Evolutionary conservation across 2,797 vertebrate species (phyloP), one percentile per base, ranked within the genome.

Genomic region (Setipinna tenuifilis): DNA sequence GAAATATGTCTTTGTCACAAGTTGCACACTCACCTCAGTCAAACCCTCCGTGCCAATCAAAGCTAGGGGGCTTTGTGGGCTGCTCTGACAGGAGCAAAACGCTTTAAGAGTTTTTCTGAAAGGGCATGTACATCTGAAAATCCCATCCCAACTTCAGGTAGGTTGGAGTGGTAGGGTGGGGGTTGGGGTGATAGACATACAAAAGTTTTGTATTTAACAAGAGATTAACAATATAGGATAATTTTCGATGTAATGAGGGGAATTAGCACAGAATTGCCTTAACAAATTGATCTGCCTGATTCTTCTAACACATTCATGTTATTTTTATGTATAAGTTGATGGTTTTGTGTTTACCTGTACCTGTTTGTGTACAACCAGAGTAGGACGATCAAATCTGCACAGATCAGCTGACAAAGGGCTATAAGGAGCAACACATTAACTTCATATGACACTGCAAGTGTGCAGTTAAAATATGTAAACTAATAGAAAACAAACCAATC

Each of bases 41-140:
- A 71, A 85, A 83, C 59, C 46, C 61, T 46, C 58, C 59, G 59
- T 50, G 82, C 31, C 86, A 86, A 19, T 90, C 91, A 93, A 92
- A 94, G 94, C 14, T n/a, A 35, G 50, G 50, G 50, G 83, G 28
- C 21, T 10, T 83, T 83, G 83, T 57, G 44, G 71, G 82, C 85
- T 78, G n/a, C 59, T 48, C 21, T 58, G 65, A 83, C 35, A n/a
- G 25, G 35, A 54, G 11, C 25, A 58, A 82, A n/a, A 25, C 35
- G 71, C 31, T 81, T 50, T 44, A 80, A 46, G 83, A 44, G 28
- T 46, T 3, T 21, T 81, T 80, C 28, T 68, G 28, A 81, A 87
- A 81, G 81, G 82, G 65, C 84, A 86, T 17, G 31, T 6, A 16
- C 16, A 23, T 25, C 50, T 44, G 10, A 35, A 41, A 61, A 58